phyloP scores from a whole-genome alignment of 2,888 invertebrate species.

The Hyalella azteca region DNA sequence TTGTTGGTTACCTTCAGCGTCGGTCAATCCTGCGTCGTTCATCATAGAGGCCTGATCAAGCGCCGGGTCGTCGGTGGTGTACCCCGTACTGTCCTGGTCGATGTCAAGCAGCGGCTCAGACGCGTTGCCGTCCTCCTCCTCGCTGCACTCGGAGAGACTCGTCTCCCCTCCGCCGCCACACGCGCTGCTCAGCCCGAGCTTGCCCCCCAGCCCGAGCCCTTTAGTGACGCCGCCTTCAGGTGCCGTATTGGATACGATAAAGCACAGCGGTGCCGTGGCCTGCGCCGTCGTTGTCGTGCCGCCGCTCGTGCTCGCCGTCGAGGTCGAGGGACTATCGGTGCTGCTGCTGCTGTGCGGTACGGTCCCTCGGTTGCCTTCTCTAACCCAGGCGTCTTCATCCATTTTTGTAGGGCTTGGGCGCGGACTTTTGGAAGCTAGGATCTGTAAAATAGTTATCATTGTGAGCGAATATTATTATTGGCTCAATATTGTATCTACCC shows the following conservation, averaged over 20 bases:
- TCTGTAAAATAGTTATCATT: background rate
- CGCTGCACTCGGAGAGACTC: conserved; percentile 71
- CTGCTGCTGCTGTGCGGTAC: background rate
- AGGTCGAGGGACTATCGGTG: background rate
- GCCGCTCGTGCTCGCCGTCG: background rate
- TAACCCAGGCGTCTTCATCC: conserved; percentile 65
- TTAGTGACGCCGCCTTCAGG: background rate
- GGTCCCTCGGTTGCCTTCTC: background rate
- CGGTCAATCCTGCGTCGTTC: conserved; percentile 84
- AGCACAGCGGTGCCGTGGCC: conserved; percentile 29
- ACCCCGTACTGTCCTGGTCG: conserved; percentile 71
- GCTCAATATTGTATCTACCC: too few species aligned
- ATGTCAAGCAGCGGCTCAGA: conserved; percentile 59
- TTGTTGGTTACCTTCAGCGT: conserved; percentile 74
- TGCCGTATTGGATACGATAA: background rate
- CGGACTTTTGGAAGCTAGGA: background rate
- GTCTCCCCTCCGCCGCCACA: conserved; percentile 50
- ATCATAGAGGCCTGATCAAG: conserved; percentile 83
- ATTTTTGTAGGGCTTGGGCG: conserved; percentile 78
- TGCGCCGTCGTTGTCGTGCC: conserved; percentile 66
- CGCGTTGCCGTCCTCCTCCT: conserved; percentile 65
- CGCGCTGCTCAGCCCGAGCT: background rate
- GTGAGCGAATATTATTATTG: too few species aligned
- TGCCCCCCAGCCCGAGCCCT: conserved; percentile 22
- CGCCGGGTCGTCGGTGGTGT: conserved; percentile 86